A percentile compares a stretch with the other conserved stretches of the same genome.
These are phyloP conservation scores for Atta texana DNA, from an alignment of 1,140 invertebrate species.

Conservation along the genomic window DNA sequence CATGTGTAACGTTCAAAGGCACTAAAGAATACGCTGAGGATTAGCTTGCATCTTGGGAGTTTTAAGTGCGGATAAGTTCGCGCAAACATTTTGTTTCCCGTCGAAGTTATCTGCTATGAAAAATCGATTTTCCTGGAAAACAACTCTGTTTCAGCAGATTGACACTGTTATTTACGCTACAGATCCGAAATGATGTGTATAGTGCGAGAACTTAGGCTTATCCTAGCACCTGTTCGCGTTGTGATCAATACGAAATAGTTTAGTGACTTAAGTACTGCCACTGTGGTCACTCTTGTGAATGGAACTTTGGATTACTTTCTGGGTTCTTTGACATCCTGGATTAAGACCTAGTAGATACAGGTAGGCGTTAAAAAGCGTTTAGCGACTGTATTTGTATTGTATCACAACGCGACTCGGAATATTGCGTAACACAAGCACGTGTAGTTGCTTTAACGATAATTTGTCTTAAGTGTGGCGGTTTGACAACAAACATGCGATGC, in stretches of 20 bases:
- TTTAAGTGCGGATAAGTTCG: neutral
- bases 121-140: neutral
- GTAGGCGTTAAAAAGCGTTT: constrained; percentile 18
- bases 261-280: constrained; percentile 52
- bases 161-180: neutral
- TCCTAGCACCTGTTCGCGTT: neutral
- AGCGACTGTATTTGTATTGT: neutral
- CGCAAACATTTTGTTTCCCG: constrained; percentile 18
- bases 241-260: neutral
- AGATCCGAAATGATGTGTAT: constrained; percentile 44
- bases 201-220: constrained; percentile 34
- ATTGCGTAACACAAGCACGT: constrained; percentile 37
- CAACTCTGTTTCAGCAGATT: neutral
- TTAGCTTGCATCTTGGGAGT: neutral
- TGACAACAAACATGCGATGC: neutral
- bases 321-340: constrained; percentile 34
- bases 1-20: constrained; percentile 15
- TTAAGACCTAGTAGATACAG: constrained; percentile 38
- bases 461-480: constrained; percentile 39
- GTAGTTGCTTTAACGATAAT: constrained; percentile 34
- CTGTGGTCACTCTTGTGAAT: constrained; percentile 47
- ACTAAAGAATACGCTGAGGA: neutral
- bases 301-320: constrained; percentile 64
- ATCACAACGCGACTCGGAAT: neutral
- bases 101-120: neutral